Percentiles rank a stretch among this genome's conserved stretches.
These are phyloP conservation scores for Acipenser ruthenus DNA, from an alignment of 2,797 vertebrate genomes.

Conservation along the genomic window DNA sequence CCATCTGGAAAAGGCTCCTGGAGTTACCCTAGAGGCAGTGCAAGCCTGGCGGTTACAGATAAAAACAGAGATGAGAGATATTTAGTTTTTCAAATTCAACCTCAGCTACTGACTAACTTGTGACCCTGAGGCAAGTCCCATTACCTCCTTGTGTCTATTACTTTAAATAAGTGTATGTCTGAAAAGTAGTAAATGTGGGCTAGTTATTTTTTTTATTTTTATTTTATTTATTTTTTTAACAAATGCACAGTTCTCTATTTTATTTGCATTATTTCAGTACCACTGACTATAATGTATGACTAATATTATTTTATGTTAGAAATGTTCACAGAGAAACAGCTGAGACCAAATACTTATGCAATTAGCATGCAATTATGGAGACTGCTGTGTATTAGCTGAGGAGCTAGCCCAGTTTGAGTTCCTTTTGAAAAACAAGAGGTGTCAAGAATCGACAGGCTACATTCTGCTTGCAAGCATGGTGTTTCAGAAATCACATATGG, in stretches of 20 bases:
- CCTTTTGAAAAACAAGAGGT: background rate
- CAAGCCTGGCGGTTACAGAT: background rate
- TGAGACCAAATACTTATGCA: background rate
- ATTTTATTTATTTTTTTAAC: too few relatives aligned
- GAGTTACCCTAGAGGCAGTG: background rate
- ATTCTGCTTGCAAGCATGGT: too few relatives aligned
- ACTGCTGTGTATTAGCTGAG: background rate
- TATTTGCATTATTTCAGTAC: too few relatives aligned
- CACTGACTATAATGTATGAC: background rate
- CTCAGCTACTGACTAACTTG: background rate
- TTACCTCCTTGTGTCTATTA: background rate
- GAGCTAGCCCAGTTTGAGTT: background rate
- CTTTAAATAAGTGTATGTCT: too few relatives aligned
- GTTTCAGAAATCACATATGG: background rate
- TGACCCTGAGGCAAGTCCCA: slow-evolving; percentile 4
- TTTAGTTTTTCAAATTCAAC: background rate
- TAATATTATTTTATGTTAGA: background rate
- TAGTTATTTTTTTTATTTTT: too few relatives aligned
- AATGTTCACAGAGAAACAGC: background rate
- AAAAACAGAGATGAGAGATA: background rate
- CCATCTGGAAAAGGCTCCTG: background rate
- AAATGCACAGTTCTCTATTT: too few relatives aligned
- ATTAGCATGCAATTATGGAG: background rate
- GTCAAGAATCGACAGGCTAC: background rate
- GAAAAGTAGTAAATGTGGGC: too few relatives aligned